Conservation (phyloP, 1,140 invertebrate genomes). For the Pseudomyrmex dendroicus region DNA sequence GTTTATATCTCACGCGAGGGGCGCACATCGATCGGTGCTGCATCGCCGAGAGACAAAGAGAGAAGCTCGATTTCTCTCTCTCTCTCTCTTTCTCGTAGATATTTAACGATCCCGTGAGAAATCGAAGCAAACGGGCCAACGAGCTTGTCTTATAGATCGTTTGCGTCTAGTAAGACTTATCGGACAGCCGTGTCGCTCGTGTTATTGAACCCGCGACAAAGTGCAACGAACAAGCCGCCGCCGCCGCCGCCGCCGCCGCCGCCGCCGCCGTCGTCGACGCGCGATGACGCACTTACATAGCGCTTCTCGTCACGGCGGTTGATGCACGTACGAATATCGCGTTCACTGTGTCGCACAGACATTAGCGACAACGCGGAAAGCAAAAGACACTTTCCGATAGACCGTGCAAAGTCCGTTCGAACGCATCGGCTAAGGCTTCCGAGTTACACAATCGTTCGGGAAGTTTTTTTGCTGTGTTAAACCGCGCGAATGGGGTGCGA, state of each 20-base stretch:
- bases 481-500: not conserved
- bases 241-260: not conserved
- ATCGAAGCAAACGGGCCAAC: constrained; percentile 3
- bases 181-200: constrained; percentile 33
- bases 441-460: not conserved
- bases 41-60: not conserved
- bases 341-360: not conserved
- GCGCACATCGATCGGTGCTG: constrained; percentile 36
- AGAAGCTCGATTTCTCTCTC: not conserved
- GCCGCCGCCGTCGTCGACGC: not conserved
- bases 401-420: constrained; percentile 17
- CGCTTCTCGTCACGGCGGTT: constrained; percentile 11
- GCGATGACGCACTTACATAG: constrained; percentile 49
- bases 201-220: constrained; percentile 75
- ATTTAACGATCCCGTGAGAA: constrained; percentile 50
- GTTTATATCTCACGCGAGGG: constrained; percentile 28
- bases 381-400: constrained; percentile 31
- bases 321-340: constrained; percentile 4
- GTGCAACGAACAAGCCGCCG: constrained; percentile 63
- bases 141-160: constrained; percentile 13
- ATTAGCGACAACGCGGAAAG: not conserved
- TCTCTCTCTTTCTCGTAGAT: constrained; percentile 38
- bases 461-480: constrained; percentile 3
- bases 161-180: not conserved
- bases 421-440: constrained; percentile 17